These are phyloP conservation scores for Melanogrammus aeglefinus DNA, from an alignment of 2,797 vertebrate species.

Conservation along the genomic window DNA sequence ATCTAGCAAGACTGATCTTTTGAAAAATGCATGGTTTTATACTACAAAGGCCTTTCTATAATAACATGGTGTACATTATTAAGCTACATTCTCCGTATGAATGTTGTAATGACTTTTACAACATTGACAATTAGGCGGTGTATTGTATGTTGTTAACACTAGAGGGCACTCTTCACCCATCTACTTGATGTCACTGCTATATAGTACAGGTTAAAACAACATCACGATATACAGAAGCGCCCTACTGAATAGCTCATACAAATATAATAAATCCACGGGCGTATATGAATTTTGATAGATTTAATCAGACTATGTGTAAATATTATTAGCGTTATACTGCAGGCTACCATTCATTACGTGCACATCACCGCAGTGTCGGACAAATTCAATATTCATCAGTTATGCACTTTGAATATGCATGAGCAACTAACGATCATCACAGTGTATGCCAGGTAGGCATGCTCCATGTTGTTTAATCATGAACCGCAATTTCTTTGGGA, in stretches of 20 bases:
- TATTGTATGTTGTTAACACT: constrained; percentile 45
- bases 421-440: constrained; percentile 41
- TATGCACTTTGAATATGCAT: constrained; percentile 38
- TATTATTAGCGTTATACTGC: constrained; percentile 11
- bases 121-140: not conserved
- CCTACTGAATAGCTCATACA: not conserved
- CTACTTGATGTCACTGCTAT: not conserved
- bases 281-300: not conserved
- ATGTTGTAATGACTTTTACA: not conserved
- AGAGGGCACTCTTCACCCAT: constrained; percentile 61
- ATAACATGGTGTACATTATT: not conserved
- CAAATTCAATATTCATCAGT: constrained; percentile 22
- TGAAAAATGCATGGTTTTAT: not conserved
- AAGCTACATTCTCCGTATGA: not conserved
- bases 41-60: not conserved
- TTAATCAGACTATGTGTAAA: not conserved
- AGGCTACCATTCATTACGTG: not conserved
- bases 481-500: not conserved
- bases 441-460: constrained; percentile 24
- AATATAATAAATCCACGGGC: not conserved
- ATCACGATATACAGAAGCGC: not conserved
- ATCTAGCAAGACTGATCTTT: not conserved
- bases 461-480: constrained; percentile 33
- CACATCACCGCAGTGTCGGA: constrained; percentile 15
- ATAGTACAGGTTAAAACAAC: not conserved